Evolutionary conservation across 2,797 vertebrate genomes (phyloP).

Genomic region (Margarornis squamiger): DNA sequence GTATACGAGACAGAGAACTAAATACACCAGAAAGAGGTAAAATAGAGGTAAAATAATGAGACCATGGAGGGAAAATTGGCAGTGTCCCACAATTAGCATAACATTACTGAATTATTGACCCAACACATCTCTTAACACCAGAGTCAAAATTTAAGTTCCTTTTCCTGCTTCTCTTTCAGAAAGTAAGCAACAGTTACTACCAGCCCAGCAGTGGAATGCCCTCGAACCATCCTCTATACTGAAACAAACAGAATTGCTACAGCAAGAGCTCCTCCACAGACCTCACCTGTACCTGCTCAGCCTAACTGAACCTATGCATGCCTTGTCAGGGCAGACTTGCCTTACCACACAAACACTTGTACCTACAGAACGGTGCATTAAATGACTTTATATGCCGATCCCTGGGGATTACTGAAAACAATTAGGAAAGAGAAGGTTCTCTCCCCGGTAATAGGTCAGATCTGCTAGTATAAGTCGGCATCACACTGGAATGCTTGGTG

Average conservation of each 20-base stretch:
- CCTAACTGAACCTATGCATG: fast-evolving
- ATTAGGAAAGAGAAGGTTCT: not conserved
- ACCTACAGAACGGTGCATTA: fast-evolving
- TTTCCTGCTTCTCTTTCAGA: not conserved
- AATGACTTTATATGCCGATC: not conserved
- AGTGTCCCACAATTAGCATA: not conserved
- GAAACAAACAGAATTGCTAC: not conserved
- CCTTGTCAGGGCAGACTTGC: not conserved
- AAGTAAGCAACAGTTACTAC: not conserved
- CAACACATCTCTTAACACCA: not conserved
- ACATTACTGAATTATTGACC: not conserved
- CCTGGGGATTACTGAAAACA: not conserved
- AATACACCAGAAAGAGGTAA: not conserved
- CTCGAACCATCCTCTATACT: not conserved
- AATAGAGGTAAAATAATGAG: not conserved
- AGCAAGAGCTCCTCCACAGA: not conserved
- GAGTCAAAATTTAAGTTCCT: not conserved
- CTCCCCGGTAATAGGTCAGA: not conserved
- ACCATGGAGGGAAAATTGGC: not conserved
- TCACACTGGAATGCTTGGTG: not conserved
- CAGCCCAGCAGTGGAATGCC: fast-evolving
- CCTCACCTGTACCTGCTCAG: not conserved
- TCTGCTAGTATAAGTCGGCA: not conserved
- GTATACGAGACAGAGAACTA: not conserved
- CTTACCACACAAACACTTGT: not conserved